Base-by-base conservation (phyloP, 2,888 invertebrate species). In the Caenorhabditis afra region DNA sequence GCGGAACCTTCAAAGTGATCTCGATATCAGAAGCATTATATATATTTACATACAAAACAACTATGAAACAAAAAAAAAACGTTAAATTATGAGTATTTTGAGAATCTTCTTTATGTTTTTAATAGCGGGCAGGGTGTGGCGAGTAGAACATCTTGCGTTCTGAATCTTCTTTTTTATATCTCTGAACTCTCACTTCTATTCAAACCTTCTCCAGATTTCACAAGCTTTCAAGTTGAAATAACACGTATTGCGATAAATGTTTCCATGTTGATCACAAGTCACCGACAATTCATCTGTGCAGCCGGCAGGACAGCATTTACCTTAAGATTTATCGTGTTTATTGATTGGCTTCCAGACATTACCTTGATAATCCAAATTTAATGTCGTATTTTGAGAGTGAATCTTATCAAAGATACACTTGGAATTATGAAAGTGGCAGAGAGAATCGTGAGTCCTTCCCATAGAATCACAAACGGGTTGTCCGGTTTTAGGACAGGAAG, bases 371-470 rank as follows among this genome's bases (percentile, higher is more conserved):
- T 74, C 81, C 16, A 86, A 71, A 18, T 84, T 79, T 16, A 81
- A 49, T 10, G 81, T 81, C 12, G 45, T 62, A n/a, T 76, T 78
- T 23, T 70, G 70, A 3, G 79, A 55, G 61, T 85, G 86, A 8
- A 86, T 81, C 50, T 86, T 86, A 58, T 87, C 87, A 68, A 83
- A 81, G n/a, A 86, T 83, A 52, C 87, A 87, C 47, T 86, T 86
- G 0, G 86, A 84, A 67, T 87, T 87, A 55, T 86, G 78, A 45
- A 87, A 87, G 55, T 87, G 86, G 55, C 87, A 87, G 7, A 86
- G n/a, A 3, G 81, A 81, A 44, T 79, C 77, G 50, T 86, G 86
- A 14, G 86, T 84, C 20, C 79, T 81, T 23, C 87, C 86, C 55
- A 57, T 62, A 5, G 75, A 80, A 62, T 87, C 87, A 65, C 87